Conservation (phyloP, 2,113 vertebrate species). For the Micromys minutus region DNA sequence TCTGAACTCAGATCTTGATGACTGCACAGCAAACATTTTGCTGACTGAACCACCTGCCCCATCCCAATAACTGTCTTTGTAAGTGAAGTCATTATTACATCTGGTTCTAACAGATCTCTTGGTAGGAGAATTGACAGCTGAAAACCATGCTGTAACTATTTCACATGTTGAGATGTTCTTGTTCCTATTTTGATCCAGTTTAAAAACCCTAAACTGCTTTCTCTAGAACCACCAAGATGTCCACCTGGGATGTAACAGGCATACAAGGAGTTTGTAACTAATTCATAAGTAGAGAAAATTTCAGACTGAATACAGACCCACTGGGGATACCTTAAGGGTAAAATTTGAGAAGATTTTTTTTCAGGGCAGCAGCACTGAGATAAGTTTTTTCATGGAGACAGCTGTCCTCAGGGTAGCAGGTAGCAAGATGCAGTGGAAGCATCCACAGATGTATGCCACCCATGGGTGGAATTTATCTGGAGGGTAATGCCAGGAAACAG, state of each 20-base stretch:
- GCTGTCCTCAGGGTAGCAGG: background rate
- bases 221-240: background rate
- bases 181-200: background rate
- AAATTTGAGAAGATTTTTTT: background rate
- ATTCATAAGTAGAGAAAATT: no score
- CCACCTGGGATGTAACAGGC: background rate
- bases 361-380: background rate
- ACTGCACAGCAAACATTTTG: background rate
- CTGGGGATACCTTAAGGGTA: background rate
- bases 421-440: rapidly evolving
- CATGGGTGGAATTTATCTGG: background rate
- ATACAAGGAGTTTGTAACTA: no score
- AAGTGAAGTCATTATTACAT: background rate
- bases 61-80: background rate
- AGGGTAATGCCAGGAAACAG: background rate
- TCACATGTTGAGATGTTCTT: background rate
- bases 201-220: background rate
- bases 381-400: background rate
- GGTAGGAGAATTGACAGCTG: slow-evolving; percentile 46
- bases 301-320: background rate
- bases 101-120: background rate
- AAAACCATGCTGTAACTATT: background rate
- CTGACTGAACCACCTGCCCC: background rate
- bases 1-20: no score
- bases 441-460: background rate